A percentile compares a stretch with the other conserved stretches of the same genome.
Conservation (phyloP, 30 jellyfish, hydroid and myxozoan species). For the Turritopsis rubra region DNA sequence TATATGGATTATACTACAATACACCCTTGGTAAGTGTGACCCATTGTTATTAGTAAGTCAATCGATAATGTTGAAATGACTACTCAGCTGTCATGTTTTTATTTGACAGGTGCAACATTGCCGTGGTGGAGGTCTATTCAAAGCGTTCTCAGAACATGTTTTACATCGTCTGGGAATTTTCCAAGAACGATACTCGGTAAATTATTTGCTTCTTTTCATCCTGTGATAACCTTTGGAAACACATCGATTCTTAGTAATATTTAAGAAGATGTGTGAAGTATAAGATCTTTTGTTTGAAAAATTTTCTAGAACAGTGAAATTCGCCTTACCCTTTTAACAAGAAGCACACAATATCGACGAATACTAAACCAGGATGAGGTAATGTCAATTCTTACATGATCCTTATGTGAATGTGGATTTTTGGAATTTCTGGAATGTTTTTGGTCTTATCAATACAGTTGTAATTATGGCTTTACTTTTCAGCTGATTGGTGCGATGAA, state of each 20-base stretch:
- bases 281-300: neutral
- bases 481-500: conserved; percentile 76
- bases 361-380: conserved; percentile 73
- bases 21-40: conserved; percentile 60
- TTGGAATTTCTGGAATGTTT: neutral
- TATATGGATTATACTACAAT: conserved; percentile 57
- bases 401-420: neutral
- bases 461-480: neutral
- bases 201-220: neutral
- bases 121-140: conserved; percentile 45
- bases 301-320: conserved; percentile 34
- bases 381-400: neutral
- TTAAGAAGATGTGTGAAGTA: no score
- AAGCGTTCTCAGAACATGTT: conserved; percentile 67
- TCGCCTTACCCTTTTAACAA: conserved; percentile 53
- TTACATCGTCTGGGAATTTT: conserved; percentile 39
- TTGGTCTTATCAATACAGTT: neutral
- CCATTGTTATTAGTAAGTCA: neutral
- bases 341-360: conserved; percentile 61
- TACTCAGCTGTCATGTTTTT: neutral
- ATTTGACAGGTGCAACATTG: conserved; percentile 54
- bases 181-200: conserved; percentile 41
- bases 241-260: no score
- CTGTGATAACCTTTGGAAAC: no score
- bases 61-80: neutral